Percentiles rank a stretch among this genome's conserved stretches.
These are phyloP conservation scores for Coracias cyanogaster DNA, from an alignment of 2,797 vertebrate genomes.

Conservation along the genomic window DNA sequence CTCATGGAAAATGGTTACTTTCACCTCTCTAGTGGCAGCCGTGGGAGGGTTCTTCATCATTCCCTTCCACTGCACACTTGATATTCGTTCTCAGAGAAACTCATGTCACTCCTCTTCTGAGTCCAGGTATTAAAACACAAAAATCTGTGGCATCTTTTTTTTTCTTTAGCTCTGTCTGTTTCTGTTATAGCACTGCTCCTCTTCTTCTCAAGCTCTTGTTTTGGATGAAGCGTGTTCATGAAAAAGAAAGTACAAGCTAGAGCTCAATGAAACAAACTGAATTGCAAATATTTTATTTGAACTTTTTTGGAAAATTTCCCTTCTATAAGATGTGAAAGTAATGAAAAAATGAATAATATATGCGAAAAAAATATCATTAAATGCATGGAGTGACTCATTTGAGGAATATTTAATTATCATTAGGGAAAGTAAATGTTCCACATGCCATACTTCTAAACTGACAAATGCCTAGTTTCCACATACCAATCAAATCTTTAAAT, in stretches of 20 bases:
- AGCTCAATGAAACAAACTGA: not conserved
- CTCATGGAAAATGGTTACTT: not conserved
- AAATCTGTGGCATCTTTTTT: not conserved
- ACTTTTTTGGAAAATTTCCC: not conserved
- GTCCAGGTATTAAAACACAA: not conserved
- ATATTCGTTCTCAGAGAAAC: not conserved
- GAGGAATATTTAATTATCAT: not conserved
- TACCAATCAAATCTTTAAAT: not conserved
- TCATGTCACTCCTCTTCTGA: not conserved
- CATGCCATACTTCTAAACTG: not conserved
- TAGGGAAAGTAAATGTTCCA: not conserved
- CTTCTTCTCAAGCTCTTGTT: not conserved
- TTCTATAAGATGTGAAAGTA: not conserved
- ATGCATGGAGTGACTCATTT: not conserved
- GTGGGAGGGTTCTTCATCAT: not conserved
- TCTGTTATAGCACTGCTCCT: not conserved
- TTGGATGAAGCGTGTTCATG: not conserved
- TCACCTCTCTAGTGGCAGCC: not conserved
- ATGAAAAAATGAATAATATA: conserved; percentile 48
- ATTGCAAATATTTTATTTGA: conserved; percentile 34
- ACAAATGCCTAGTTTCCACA: not conserved
- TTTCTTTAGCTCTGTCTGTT: not conserved
- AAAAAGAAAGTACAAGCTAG: not conserved
- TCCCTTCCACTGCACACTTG: not conserved
- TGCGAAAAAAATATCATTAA: not conserved